Conservation (phyloP, 2,888 invertebrate genomes). For the Schizaphis graminum region DNA sequence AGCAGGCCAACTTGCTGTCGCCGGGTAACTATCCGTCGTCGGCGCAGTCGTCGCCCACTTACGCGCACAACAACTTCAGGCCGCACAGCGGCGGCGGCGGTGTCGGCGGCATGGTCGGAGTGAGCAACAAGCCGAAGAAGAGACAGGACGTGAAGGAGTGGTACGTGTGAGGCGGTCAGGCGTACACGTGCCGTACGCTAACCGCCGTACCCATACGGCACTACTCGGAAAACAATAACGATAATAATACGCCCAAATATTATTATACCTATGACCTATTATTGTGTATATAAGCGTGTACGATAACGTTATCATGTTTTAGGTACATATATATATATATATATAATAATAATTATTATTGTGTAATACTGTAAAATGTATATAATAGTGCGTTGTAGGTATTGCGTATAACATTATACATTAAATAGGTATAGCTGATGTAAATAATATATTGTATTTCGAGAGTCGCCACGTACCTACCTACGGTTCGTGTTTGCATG, state of each 20-base stretch:
- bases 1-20: constrained; percentile 29
- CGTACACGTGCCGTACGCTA: background rate
- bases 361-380: background rate
- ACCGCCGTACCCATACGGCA: background rate
- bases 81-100: constrained; percentile 71
- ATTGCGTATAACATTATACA: no score
- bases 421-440: background rate
- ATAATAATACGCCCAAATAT: background rate
- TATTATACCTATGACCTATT: background rate
- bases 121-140: constrained; percentile 73
- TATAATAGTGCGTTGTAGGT: background rate
- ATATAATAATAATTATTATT: background rate
- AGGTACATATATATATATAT: background rate
- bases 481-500: background rate
- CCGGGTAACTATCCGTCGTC: constrained; percentile 72
- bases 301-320: constrained; percentile 10
- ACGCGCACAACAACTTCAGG: constrained; percentile 71
- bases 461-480: background rate
- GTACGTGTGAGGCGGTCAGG: constrained; percentile 81
- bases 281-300: constrained; percentile 2
- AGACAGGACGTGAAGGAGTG: constrained; percentile 94
- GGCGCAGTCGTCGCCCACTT: constrained; percentile 71
- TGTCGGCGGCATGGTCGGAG: background rate
- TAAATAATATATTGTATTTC: background rate
- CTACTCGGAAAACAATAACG: background rate